Percentiles rank a stretch among this genome's conserved stretches.
Evolutionary conservation across 2,888 invertebrate species (phyloP).

Genomic region (Plusia festucae): DNA sequence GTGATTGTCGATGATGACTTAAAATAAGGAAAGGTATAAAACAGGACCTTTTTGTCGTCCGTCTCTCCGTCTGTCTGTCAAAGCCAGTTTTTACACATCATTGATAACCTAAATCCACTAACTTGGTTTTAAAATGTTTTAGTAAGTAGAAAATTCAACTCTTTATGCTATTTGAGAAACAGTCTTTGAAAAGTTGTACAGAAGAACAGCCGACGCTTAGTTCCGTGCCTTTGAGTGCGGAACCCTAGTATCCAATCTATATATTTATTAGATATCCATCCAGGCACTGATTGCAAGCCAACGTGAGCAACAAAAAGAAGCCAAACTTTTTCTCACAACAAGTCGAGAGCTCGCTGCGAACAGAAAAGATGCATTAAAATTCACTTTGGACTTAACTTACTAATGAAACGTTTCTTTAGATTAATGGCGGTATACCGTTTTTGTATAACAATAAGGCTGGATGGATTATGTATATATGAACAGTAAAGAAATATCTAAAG

Average conservation of each 20-base stretch:
- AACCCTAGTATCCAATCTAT: not conserved
- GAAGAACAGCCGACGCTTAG: too few species aligned
- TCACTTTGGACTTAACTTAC: constrained; percentile 75
- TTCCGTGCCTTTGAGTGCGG: not conserved
- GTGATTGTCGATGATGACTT: too few species aligned
- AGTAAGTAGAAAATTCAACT: too few species aligned
- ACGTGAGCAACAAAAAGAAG: constrained; percentile 56
- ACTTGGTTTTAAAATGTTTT: too few species aligned
- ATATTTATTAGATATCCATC: constrained; percentile 23
- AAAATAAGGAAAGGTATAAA: too few species aligned
- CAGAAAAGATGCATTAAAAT: constrained; percentile 82
- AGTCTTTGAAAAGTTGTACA: too few species aligned
- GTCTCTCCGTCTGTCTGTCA: too few species aligned
- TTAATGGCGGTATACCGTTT: constrained; percentile 69
- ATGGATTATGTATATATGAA: not conserved
- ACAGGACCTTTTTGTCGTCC: too few species aligned
- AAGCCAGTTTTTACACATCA: too few species aligned
- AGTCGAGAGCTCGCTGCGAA: constrained; percentile 57
- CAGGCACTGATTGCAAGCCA: constrained; percentile 57
- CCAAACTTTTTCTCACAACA: constrained; percentile 65
- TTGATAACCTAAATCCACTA: too few species aligned
- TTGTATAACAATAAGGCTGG: constrained; percentile 13
- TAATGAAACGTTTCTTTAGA: constrained; percentile 75
- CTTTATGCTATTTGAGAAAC: too few species aligned
- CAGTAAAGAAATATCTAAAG: not conserved